These are phyloP conservation scores for Xyrichtys novacula DNA, from an alignment of 2,797 vertebrate species.

Conservation along the genomic window DNA sequence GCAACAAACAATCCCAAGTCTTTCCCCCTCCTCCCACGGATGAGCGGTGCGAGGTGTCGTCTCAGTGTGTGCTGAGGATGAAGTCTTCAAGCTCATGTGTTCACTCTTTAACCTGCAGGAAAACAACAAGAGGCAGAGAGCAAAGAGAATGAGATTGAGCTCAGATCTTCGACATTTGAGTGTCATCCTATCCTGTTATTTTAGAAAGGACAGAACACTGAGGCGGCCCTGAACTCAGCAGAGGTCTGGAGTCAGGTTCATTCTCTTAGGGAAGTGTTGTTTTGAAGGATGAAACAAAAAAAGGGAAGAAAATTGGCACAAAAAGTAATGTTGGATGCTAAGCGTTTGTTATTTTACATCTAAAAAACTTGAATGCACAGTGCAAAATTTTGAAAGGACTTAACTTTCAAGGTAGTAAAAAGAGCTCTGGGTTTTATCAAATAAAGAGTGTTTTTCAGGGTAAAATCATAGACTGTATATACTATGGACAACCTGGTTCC, in stretches of 20 bases:
- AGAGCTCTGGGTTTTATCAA: too few relatives aligned
- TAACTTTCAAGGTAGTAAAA: too few relatives aligned
- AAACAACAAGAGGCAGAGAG: conserved; percentile 41
- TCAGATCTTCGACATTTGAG: conserved; percentile 7
- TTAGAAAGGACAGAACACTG: neutral
- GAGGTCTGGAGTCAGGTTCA: conserved; percentile 2
- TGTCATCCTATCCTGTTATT: conserved; percentile 23
- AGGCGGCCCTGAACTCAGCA: neutral
- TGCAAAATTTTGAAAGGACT: neutral
- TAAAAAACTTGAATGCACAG: neutral
- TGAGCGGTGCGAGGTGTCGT: conserved; percentile 70
- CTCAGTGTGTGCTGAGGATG: conserved; percentile 65
- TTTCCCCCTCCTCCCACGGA: conserved; percentile 68
- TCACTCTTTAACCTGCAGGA: conserved; percentile 80
- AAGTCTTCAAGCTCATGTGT: conserved; percentile 75
- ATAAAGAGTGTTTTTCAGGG: too few relatives aligned
- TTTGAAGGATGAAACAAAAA: neutral
- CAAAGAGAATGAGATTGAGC: conserved; percentile 39
- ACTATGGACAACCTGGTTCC: too few relatives aligned
- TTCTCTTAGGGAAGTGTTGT: neutral
- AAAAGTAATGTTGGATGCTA: too few relatives aligned
- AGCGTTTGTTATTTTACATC: too few relatives aligned
- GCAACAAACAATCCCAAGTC: conserved; percentile 76
- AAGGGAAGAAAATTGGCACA: too few relatives aligned
- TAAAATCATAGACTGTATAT: too few relatives aligned